Evolutionary conservation across 2,888 invertebrate genomes (phyloP).

Genomic region (Lucinisca nassula): DNA sequence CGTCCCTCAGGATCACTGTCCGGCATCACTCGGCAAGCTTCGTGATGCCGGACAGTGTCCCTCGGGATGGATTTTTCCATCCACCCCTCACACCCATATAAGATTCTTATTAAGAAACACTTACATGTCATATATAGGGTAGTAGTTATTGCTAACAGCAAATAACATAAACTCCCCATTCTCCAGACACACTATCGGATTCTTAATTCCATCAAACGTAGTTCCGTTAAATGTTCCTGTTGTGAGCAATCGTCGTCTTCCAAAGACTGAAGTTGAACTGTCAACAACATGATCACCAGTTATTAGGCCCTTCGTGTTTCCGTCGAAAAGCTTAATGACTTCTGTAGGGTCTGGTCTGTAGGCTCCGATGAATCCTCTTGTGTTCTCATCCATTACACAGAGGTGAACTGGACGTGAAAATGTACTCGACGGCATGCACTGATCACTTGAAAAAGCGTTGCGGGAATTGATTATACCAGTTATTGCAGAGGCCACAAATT

Average conservation of each 20-base stretch:
- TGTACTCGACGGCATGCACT: conserved; percentile 74
- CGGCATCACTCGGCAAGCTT: too few relatives aligned
- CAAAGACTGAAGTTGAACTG: conserved; percentile 55
- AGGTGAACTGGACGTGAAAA: conserved; percentile 71
- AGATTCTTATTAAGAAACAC: conserved; percentile 44
- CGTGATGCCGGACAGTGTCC: too few relatives aligned
- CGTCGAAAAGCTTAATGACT: conserved; percentile 69
- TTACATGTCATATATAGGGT: conserved; percentile 87
- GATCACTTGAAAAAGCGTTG: conserved; percentile 77
- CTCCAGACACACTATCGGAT: conserved; percentile 84
- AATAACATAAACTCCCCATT: conserved; percentile 85
- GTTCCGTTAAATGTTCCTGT: conserved; percentile 75
- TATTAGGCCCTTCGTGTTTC: conserved; percentile 78
- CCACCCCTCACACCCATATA: too few relatives aligned
- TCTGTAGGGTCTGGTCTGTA: conserved; percentile 79
- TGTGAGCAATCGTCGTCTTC: conserved; percentile 82
- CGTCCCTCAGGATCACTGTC: too few relatives aligned
- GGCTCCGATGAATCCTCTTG: conserved; percentile 82
- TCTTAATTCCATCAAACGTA: conserved; percentile 81
- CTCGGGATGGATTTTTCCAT: too few relatives aligned
- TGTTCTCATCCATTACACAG: conserved; percentile 66
- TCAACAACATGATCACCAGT: conserved; percentile 78
- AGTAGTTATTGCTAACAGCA: conserved; percentile 81
- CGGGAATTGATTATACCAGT: conserved; percentile 78
- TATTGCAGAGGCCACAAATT: conserved; percentile 78